phyloP scores from a whole-genome alignment of 2,113 vertebrate genomes.

The Festucalex cinctus region DNA sequence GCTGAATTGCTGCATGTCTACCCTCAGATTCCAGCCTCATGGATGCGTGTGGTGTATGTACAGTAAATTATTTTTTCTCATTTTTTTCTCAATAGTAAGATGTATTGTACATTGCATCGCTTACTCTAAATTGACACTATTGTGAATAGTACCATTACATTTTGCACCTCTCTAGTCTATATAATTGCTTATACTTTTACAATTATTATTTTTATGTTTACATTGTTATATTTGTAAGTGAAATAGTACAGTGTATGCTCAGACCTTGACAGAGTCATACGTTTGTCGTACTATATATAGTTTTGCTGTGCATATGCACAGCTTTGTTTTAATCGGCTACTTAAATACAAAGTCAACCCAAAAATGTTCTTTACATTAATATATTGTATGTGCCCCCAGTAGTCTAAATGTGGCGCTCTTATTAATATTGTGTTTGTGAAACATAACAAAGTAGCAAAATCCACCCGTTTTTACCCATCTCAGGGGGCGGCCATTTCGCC shows the following conservation, averaged over 20 bases:
- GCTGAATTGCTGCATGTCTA: conserved; percentile 71
- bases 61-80: neutral
- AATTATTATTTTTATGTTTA: neutral
- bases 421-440: no score
- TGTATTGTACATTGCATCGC: neutral
- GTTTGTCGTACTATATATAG: neutral
- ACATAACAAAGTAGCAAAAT: no score
- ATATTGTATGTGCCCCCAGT: no score
- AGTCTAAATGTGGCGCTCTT: no score
- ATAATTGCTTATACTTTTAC: neutral
- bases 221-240: neutral
- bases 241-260: neutral
- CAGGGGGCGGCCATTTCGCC: no score
- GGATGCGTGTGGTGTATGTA: conserved; percentile 78
- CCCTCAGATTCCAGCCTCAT: conserved; percentile 78
- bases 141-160: neutral
- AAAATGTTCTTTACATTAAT: no score
- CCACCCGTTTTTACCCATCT: no score
- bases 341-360: neutral
- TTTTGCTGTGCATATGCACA: no score
- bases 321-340: neutral
- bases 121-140: neutral
- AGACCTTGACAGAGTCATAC: neutral
- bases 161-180: neutral
- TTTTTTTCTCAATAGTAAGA: neutral